Percentiles rank a stretch among this genome's conserved stretches.
These are phyloP conservation scores for Antennarius striatus DNA, from an alignment of 2,113 vertebrate species.

Conservation along the genomic window DNA sequence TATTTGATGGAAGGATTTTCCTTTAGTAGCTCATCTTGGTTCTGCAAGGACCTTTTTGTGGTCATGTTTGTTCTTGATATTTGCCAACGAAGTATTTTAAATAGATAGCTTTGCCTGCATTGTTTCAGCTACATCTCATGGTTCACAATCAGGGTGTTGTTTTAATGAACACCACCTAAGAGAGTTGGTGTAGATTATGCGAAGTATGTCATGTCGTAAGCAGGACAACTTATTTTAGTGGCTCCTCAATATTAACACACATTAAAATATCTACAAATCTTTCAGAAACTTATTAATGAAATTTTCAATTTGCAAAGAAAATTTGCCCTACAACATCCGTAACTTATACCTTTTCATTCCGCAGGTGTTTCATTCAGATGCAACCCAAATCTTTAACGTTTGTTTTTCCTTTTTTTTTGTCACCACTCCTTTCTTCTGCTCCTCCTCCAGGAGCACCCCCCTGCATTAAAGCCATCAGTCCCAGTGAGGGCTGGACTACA, in stretches of 20 bases:
- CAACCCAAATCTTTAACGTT: not conserved
- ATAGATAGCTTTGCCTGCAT: not conserved
- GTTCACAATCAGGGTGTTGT: not conserved
- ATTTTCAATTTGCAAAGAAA: too few relatives aligned
- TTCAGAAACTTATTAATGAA: too few relatives aligned
- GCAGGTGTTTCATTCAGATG: too few relatives aligned
- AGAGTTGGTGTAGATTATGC: too few relatives aligned
- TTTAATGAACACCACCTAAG: too few relatives aligned
- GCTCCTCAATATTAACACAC: too few relatives aligned
- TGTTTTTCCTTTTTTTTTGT: not conserved
- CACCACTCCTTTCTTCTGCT: not conserved
- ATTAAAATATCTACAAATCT: too few relatives aligned
- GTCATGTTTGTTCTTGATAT: not conserved
- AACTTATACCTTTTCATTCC: too few relatives aligned
- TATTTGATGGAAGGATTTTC: not conserved
- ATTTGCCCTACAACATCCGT: constrained; percentile 8
- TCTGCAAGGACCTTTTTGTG: not conserved
- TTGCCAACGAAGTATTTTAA: not conserved
- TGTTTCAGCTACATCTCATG: not conserved
- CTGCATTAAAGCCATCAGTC: constrained; percentile 82
- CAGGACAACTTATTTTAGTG: too few relatives aligned
- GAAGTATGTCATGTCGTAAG: too few relatives aligned
- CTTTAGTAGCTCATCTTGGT: not conserved
- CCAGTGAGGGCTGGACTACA: constrained; percentile 83
- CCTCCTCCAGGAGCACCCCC: constrained; percentile 71